Percentiles rank a stretch among this genome's conserved stretches.
phyloP scores from a whole-genome alignment of 2,113 vertebrate species.

The Gnathonemus longibarbis region DNA sequence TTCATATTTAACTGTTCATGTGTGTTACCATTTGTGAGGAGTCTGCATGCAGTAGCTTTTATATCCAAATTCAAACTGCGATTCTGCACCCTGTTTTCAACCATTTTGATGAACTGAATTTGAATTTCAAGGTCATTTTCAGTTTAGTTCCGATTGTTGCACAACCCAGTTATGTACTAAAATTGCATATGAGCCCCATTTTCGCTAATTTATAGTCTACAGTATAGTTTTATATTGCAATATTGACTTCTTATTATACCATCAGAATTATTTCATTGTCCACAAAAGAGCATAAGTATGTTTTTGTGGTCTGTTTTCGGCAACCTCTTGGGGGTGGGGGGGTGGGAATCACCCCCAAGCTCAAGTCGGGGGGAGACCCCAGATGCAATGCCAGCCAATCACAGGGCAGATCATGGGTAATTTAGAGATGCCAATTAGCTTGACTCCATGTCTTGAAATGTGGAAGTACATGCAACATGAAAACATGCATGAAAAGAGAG shows the following conservation, averaged over 20 bases:
- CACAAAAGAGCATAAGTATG: not conserved
- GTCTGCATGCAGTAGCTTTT: too few species aligned
- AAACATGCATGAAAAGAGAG: not conserved
- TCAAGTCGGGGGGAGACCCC: too few species aligned
- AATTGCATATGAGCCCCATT: not conserved
- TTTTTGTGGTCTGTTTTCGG: not conserved
- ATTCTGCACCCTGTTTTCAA: not conserved
- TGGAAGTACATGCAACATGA: not conserved
- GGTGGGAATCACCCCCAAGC: not conserved
- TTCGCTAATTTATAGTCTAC: not conserved
- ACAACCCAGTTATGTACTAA: too few species aligned
- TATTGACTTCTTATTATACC: not conserved
- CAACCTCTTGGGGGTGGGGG: too few species aligned
- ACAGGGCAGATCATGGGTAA: not conserved
- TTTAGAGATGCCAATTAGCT: not conserved
- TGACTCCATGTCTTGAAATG: not conserved
- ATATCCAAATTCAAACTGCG: not conserved
- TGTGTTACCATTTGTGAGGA: too few species aligned
- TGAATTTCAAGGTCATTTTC: not conserved
- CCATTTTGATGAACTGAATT: not conserved
- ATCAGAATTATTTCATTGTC: not conserved
- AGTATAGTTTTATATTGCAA: not conserved
- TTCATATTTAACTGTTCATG: too few species aligned
- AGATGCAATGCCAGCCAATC: not conserved
- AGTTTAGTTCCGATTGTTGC: not conserved